Percentiles rank a stretch among this genome's conserved stretches.
Conservation (phyloP, 1,140 invertebrate genomes). For the Bombus pyrosoma region DNA sequence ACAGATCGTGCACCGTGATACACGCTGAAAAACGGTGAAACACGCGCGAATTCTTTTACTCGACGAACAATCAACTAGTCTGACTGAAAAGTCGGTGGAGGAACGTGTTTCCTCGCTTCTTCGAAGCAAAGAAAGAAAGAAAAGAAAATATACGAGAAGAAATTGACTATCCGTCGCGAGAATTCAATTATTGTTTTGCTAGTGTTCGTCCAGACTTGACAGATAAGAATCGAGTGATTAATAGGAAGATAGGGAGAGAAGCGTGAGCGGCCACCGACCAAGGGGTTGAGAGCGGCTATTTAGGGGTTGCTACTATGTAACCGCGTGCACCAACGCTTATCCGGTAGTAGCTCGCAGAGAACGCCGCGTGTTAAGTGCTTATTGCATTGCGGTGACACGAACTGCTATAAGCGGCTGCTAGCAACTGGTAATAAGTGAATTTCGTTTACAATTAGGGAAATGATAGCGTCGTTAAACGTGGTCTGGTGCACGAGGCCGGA, state of each 20-base stretch:
- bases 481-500: conserved; percentile 31
- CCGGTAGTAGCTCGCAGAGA: conserved; percentile 15
- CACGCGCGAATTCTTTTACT: conserved; percentile 45
- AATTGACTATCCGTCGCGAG: neutral
- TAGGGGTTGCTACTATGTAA: conserved; percentile 30
- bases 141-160: neutral
- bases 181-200: neutral
- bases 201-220: neutral
- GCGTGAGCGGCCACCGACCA: neutral
- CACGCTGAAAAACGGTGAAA: neutral
- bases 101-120: no score
- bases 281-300: no score
- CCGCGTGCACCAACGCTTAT: conserved; percentile 52
- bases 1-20: conserved; percentile 28
- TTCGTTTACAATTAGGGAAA: neutral
- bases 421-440: conserved; percentile 30
- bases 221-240: neutral
- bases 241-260: neutral
- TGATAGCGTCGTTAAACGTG: conserved; percentile 29
- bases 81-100: neutral
- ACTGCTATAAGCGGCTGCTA: conserved; percentile 13
- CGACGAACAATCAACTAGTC: no score
- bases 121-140: no score
- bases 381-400: conserved; percentile 30
- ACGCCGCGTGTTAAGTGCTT: conserved; percentile 38